Evolutionary conservation across 2,797 vertebrate species (phyloP).

Genomic region (Acipenser oxyrinchus): DNA sequence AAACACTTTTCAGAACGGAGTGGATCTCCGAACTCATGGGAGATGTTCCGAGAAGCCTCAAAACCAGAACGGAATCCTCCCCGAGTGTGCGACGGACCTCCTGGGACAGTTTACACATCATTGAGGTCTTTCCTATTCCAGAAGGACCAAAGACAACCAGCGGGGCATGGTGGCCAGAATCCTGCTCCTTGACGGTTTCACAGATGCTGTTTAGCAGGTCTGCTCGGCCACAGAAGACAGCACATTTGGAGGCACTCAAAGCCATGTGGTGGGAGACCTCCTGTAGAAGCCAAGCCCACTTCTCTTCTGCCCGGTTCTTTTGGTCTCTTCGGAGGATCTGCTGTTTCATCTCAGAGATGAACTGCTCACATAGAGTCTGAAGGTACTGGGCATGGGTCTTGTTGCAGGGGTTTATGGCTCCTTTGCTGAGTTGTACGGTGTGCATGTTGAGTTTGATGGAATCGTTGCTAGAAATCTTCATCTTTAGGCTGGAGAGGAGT

Average conservation of each 20-base stretch:
- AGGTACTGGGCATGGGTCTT: slow-evolving; percentile 64
- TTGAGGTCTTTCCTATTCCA: slow-evolving; percentile 65
- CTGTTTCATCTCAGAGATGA: slow-evolving; percentile 57
- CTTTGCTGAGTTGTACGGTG: slow-evolving; percentile 48
- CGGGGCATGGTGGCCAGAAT: slow-evolving; percentile 33
- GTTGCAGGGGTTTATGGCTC: slow-evolving; percentile 39
- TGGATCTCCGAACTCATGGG: slow-evolving; percentile 48
- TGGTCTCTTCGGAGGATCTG: slow-evolving; percentile 33
- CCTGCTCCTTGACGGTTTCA: slow-evolving; percentile 44
- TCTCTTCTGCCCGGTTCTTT: slow-evolving; percentile 2
- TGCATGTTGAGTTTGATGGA: slow-evolving; percentile 48
- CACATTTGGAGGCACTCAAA: slow-evolving; percentile 34
- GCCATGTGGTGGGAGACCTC: slow-evolving; percentile 51
- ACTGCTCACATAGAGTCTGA: slow-evolving; percentile 55
- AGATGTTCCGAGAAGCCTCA: slow-evolving; percentile 57
- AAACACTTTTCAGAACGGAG: slow-evolving; percentile 54
- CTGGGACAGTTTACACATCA: slow-evolving; percentile 59
- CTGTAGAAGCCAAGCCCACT: slow-evolving; percentile 36
- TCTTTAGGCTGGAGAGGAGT: slow-evolving; percentile 56
- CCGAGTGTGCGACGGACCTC: slow-evolving; percentile 41
- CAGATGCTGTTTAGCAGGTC: slow-evolving; percentile 55
- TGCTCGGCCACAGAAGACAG: slow-evolving; percentile 49
- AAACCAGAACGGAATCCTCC: slow-evolving; percentile 33
- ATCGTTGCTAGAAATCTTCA: slow-evolving; percentile 28
- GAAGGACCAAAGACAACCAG: slow-evolving; percentile 56